phyloP scores from a whole-genome alignment of 2,888 invertebrate genomes.

The Meteorus cinctellus region DNA sequence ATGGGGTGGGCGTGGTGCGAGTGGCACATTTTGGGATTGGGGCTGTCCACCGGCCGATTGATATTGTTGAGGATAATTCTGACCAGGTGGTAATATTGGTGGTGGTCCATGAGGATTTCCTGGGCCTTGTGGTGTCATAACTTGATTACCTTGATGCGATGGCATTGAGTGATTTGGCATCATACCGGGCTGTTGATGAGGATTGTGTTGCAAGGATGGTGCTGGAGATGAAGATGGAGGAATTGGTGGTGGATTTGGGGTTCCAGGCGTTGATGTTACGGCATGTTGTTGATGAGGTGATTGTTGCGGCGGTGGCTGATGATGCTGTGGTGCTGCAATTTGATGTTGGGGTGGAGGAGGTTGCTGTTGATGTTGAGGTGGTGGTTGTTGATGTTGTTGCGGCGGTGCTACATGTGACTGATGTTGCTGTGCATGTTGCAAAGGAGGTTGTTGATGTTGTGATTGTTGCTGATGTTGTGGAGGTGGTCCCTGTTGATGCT shows the following conservation, averaged over 20 bases:
- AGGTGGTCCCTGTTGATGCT: slow-evolving; percentile 47
- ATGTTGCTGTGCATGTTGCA: slow-evolving; percentile 51
- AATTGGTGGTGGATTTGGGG: slow-evolving; percentile 57
- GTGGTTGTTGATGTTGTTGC: slow-evolving; percentile 62
- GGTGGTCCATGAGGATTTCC: slow-evolving; percentile 61
- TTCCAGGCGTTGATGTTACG: slow-evolving; percentile 47
- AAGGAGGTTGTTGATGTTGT: slow-evolving; percentile 48
- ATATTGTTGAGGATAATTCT: slow-evolving; percentile 72
- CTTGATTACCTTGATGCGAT: slow-evolving; percentile 62
- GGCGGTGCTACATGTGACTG: slow-evolving; percentile 55
- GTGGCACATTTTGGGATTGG: slow-evolving; percentile 74
- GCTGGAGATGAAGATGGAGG: slow-evolving; percentile 61
- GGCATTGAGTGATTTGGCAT: slow-evolving; percentile 68
- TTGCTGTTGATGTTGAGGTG: slow-evolving; percentile 53
- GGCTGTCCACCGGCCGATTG: slow-evolving; percentile 70
- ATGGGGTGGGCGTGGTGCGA: slow-evolving; percentile 76
- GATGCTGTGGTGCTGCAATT: slow-evolving; percentile 50
- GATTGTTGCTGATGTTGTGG: slow-evolving; percentile 53
- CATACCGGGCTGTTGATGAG: slow-evolving; percentile 65
- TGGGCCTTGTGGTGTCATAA: slow-evolving; percentile 66
- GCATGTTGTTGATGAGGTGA: slow-evolving; percentile 66
- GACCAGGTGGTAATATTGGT: slow-evolving; percentile 69
- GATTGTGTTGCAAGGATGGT: slow-evolving; percentile 62
- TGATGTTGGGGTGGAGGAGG: slow-evolving; percentile 49
- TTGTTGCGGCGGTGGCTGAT: slow-evolving; percentile 70